Evolutionary conservation across 2,113 vertebrate genomes (phyloP).

Genomic region (Theristicus caerulescens): DNA sequence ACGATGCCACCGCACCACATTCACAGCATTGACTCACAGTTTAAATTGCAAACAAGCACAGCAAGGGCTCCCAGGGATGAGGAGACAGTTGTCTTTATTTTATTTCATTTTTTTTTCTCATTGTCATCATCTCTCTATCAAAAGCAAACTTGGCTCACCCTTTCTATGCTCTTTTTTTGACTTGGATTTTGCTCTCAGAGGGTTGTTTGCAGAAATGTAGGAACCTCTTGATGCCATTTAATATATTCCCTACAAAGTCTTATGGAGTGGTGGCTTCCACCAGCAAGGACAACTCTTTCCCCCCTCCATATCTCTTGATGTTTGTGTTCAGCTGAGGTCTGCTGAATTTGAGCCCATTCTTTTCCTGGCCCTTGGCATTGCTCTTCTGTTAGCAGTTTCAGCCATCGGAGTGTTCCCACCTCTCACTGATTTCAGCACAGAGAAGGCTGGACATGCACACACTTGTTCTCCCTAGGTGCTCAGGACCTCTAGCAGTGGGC

Average conservation of each 20-base stretch:
- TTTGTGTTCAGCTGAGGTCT: neutral
- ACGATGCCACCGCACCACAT: rapidly evolving
- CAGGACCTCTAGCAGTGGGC: neutral
- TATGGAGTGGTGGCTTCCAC: neutral
- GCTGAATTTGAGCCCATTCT: neutral
- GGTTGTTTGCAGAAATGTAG: neutral
- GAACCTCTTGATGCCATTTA: neutral
- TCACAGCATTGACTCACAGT: neutral
- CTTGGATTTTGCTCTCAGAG: neutral
- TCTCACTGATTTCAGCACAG: neutral
- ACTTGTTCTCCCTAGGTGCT: neutral
- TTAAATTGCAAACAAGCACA: neutral
- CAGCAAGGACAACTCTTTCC: neutral
- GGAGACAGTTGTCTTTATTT: neutral
- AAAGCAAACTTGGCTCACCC: neutral
- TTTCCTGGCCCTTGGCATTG: neutral
- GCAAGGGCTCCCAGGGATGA: neutral
- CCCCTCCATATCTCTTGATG: too few relatives aligned
- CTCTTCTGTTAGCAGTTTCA: neutral
- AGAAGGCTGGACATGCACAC: rapidly evolving
- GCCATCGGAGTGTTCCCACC: neutral
- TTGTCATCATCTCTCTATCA: rapidly evolving
- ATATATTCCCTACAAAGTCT: neutral
- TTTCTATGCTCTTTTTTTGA: neutral
- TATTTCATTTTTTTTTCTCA: neutral